Base-by-base conservation (phyloP, 2,888 invertebrate genomes). In the Actias luna region DNA sequence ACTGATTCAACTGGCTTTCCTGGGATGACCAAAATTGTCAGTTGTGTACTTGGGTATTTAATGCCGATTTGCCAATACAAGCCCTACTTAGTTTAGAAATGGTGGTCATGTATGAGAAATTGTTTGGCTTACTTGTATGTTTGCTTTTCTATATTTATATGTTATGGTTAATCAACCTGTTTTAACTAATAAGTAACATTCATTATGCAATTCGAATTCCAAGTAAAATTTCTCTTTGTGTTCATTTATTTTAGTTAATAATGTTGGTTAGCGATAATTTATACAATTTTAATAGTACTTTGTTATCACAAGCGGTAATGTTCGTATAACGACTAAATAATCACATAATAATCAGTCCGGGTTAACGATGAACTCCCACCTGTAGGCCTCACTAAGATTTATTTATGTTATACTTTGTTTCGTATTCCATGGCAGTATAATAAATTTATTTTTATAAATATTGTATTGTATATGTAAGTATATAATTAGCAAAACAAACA, bases 251-350 rank as follows among this genome's bases (percentile, higher is more conserved):
- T 82, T 82, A 78, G 76, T 77, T 75, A 78, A 72, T 63, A 63
- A 63, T n/a, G 57, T 58, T 22, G 62, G 62, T 59, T n/a, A 67
- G 71, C 72, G 79, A 79, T 80, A 78, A 74, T 82, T 84, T 87
- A 84, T 82, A 77, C 71, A 72, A 70, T 81, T 83, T 83, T 82
- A 83, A 84, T 84, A 75, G 77, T 70, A 59, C 65, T 67, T 62
- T 64, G 81, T 78, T 76, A 76, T 75, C 78, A 64, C 1, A 22
- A 22, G 25, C 64, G 64, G 75, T 84, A 83, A 84, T 83, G 80
- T 70, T 68, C 70, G 69, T 65, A 77, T 85, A 85, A 88, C 82
- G 87, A 87, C 75, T 65, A 61, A 71, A 75, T 82, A 85, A 87
- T 88, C 77, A 82, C 68, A 83, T 79, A 73, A 74, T 87, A 87